phyloP scores from a whole-genome alignment of 2,113 vertebrate species.

The Amphiprion ocellaris region DNA sequence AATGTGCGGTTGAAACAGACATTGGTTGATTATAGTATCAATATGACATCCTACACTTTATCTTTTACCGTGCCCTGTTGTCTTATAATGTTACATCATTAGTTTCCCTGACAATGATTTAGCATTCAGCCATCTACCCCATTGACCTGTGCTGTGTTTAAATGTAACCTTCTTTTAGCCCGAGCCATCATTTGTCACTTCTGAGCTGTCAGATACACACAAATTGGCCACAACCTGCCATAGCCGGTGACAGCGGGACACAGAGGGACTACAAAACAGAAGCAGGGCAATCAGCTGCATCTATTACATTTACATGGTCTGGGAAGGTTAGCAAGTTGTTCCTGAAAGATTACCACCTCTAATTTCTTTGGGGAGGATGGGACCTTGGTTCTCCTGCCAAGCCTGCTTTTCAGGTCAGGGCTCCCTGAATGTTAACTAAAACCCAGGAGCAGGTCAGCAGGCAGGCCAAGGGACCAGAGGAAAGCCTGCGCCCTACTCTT shows the following conservation, averaged over 20 bases:
- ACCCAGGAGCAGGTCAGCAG: slow-evolving; percentile 85
- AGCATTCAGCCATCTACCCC: slow-evolving; percentile 83
- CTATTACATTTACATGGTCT: slow-evolving; percentile 84
- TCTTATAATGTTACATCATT: slow-evolving; percentile 88
- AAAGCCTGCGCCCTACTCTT: slow-evolving; percentile 67
- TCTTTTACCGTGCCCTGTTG: slow-evolving; percentile 81
- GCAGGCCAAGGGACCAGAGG: slow-evolving; percentile 80
- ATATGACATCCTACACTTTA: slow-evolving; percentile 79
- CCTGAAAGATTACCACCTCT: slow-evolving; percentile 87
- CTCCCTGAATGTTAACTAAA: slow-evolving; percentile 88
- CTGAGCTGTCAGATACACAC: slow-evolving; percentile 79
- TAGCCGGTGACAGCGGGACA: slow-evolving; percentile 66
- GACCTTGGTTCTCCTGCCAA: slow-evolving; percentile 84
- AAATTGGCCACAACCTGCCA: slow-evolving; percentile 82
- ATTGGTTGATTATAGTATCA: slow-evolving; percentile 78
- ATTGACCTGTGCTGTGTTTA: slow-evolving; percentile 85
- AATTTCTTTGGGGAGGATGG: slow-evolving; percentile 88
- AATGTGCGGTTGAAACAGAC: slow-evolving; percentile 79
- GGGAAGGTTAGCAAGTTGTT: slow-evolving; percentile 83
- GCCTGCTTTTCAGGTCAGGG: slow-evolving; percentile 81
- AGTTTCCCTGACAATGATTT: slow-evolving; percentile 89
- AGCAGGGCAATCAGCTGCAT: slow-evolving; percentile 76
- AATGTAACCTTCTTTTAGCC: slow-evolving; percentile 86
- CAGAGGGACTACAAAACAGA: slow-evolving; percentile 73
- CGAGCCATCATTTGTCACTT: slow-evolving; percentile 83